Evolutionary conservation across 2,113 vertebrate genomes (phyloP).

Genomic region (Peromyscus californicus): DNA sequence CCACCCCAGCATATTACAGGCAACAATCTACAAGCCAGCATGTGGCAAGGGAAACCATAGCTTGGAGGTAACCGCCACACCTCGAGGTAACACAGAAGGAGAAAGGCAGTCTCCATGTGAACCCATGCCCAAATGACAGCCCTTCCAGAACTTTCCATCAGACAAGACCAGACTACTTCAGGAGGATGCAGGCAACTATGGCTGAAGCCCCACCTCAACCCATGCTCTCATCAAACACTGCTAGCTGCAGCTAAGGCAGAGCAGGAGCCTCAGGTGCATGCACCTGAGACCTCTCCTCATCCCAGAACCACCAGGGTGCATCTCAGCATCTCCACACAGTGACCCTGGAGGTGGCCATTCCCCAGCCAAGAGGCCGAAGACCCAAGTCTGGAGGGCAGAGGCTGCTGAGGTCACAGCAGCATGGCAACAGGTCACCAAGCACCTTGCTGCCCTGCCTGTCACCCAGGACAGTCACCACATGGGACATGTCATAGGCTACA

Average conservation of each 20-base stretch:
- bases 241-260: background rate
- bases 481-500: background rate
- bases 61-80: accelerated
- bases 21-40: background rate
- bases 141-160: background rate
- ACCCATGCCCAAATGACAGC: background rate
- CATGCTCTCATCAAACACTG: background rate
- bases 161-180: accelerated
- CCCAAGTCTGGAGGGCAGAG: background rate
- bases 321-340: background rate
- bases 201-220: background rate
- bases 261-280: background rate
- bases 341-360: background rate
- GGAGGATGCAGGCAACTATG: accelerated
- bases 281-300: background rate
- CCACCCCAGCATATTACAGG: background rate
- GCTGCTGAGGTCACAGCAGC: background rate
- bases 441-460: background rate
- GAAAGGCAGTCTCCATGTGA: background rate
- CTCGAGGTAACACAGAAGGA: background rate
- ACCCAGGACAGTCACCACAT: accelerated
- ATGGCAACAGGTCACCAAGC: background rate
- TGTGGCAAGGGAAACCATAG: background rate
- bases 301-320: background rate
- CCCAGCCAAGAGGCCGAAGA: background rate